A percentile compares a stretch with the other conserved stretches of the same genome.
Evolutionary conservation across 92 coral and sea anemone genomes (phyloP).

Genomic region (Zoanthus sociatus): DNA sequence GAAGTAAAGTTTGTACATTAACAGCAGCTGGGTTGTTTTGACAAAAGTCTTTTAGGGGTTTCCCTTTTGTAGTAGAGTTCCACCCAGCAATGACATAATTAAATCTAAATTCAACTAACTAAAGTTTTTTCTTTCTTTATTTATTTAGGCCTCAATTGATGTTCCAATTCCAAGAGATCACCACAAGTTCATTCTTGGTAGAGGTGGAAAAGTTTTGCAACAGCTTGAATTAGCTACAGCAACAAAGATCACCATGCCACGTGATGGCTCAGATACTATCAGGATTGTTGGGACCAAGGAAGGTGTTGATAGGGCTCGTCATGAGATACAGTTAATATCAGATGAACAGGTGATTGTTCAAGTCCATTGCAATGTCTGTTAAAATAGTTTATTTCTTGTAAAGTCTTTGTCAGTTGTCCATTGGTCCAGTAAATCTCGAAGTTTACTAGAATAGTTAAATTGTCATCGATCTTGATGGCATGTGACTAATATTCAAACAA

Average conservation of each 20-base stretch:
- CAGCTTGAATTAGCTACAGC: conserved; percentile 91
- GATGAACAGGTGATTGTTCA: conserved; percentile 85
- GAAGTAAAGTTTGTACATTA: too few species aligned
- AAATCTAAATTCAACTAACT: background rate
- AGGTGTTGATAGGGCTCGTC: conserved; percentile 95
- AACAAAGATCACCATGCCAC: conserved; percentile 94
- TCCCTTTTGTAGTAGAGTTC: too few species aligned
- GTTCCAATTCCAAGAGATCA: conserved; percentile 91
- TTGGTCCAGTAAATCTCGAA: background rate
- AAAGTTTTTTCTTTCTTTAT: background rate
- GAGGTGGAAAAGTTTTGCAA: conserved; percentile 94
- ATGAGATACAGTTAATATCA: conserved; percentile 90
- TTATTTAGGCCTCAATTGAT: conserved; percentile 78
- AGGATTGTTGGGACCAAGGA: conserved; percentile 94
- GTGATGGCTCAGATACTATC: conserved; percentile 89
- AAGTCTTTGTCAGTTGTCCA: background rate
- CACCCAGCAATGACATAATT: too few species aligned
- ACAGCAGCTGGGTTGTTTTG: too few species aligned
- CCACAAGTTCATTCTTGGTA: conserved; percentile 94
- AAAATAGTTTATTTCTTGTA: background rate
- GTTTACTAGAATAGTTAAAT: too few species aligned
- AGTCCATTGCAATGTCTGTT: background rate
- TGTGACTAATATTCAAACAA: too few species aligned
- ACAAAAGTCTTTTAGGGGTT: too few species aligned
- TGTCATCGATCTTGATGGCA: too few species aligned